These are phyloP conservation scores for Lordiphosa clarofinis DNA, from an alignment of 1,140 invertebrate species.

Conservation along the genomic window DNA sequence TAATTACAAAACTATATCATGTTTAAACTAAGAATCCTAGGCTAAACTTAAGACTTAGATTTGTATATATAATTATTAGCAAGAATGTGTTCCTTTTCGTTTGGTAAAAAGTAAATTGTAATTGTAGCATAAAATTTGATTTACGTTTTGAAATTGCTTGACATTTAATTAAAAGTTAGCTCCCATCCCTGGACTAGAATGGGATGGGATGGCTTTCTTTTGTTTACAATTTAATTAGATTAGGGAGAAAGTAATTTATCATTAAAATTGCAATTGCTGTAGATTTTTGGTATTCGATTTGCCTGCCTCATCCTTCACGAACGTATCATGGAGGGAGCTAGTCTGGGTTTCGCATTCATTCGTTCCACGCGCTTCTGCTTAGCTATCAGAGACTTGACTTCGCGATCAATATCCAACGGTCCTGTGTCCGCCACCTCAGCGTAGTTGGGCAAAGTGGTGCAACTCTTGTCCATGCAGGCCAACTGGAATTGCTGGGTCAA, in stretches of 20 bases:
- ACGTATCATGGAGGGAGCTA: background rate
- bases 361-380: constrained; percentile 33
- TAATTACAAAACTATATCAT: constrained; percentile 14
- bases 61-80: constrained; percentile 29
- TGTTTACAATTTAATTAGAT: constrained; percentile 9
- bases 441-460: constrained; percentile 48
- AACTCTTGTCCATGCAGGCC: constrained; percentile 34
- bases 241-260: background rate
- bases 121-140: constrained; percentile 1
- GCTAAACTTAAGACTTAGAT: constrained; percentile 19
- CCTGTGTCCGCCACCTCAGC: constrained; percentile 17
- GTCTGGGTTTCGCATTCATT: constrained; percentile 5
- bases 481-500: constrained; percentile 33
- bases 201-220: background rate
- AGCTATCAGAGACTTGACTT: constrained; percentile 35
- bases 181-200: too few relatives aligned
- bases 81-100: constrained; percentile 42
- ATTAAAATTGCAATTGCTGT: constrained; percentile 9
- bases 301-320: background rate
- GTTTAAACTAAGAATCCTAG: background rate
- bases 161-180: constrained; percentile 2
- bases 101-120: constrained; percentile 1
- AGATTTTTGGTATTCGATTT: background rate
- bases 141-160: too few relatives aligned
- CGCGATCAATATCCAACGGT: constrained; percentile 35